These are phyloP conservation scores for Hylomyscus alleni DNA, from an alignment of 2,797 vertebrate species.

Conservation along the genomic window DNA sequence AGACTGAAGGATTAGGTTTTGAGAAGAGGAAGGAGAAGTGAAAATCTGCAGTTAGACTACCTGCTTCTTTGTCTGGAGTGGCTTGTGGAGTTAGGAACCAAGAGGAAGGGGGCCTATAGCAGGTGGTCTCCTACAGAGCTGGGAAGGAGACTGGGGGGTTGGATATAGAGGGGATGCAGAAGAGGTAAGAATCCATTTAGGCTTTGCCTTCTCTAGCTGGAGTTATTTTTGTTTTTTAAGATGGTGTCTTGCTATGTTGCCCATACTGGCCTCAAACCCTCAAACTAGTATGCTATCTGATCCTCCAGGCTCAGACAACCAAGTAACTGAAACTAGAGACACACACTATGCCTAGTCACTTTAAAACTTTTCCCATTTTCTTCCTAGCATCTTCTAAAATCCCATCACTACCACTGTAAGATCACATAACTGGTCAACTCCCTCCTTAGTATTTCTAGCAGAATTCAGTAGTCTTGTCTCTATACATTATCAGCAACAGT, in stretches of 20 bases:
- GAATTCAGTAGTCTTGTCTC: neutral
- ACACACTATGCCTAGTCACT: neutral
- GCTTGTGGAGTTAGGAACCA: neutral
- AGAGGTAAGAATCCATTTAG: neutral
- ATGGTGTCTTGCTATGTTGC: neutral
- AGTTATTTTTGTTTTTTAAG: neutral
- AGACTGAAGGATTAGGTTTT: neutral
- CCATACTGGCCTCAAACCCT: neutral
- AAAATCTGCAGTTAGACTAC: neutral
- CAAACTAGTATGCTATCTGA: neutral
- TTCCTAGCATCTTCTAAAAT: conserved; percentile 31
- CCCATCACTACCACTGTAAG: neutral
- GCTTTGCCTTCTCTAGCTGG: neutral
- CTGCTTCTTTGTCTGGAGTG: neutral
- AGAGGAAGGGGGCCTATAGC: neutral
- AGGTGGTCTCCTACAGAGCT: neutral
- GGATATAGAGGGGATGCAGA: neutral
- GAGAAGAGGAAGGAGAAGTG: neutral
- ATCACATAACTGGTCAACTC: neutral
- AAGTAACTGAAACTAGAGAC: neutral
- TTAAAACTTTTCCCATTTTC: neutral
- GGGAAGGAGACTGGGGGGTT: neutral
- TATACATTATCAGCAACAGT: neutral
- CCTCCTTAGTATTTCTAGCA: neutral
- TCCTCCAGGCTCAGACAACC: neutral